Base-by-base conservation (phyloP, 23 tunicate genomes). In the Aplidium turbinatum region DNA sequence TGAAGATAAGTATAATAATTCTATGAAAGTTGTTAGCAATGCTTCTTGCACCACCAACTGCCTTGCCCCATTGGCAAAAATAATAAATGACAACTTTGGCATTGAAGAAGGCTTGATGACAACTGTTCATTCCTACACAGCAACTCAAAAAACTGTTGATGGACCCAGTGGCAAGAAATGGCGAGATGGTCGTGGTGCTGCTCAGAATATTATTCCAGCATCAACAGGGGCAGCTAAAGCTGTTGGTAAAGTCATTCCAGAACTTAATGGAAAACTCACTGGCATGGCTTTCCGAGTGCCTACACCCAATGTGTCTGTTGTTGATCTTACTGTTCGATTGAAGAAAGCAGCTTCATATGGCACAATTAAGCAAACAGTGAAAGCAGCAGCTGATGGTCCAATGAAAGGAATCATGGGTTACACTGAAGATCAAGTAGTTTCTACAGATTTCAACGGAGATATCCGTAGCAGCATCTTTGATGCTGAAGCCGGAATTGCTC, bases 261-360 rank as follows among this genome's bases (percentile, higher is more conserved):
- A 88, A 32, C 68, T 95, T 25, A 83, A 88, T 55, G 99, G 99
- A 53, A 95, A 95, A 85, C 63, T 95, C 33, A 95, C 99, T 38
- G 99, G 99, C 19, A 95, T 95, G 99, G 99, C 99, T 1, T 95
- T 95, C 84, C 75, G 99, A 18, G 99, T 95, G 11, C 99, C 99
- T 28, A 95, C 99, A 0, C 96, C 99, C 0, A 95, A 95, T 64
- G 99, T 95, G 0, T 95, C 99, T 5, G 99, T 95, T 56, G 99
- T 95, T 67, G 99, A 95, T 68, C 67, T 95, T 18, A 95, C 99
- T 22, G 94, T 95, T 33, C 87, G 93, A 24, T 62, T 95, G 64
- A 63, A 73, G 32, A 95, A 95, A 54, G 74, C 83, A 22, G 99
- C 99, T 2, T 26, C 87, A 0, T 82, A 88, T 40, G 99, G 83